phyloP scores from a whole-genome alignment of 2,888 invertebrate species.

The Epinotia demarniana region DNA sequence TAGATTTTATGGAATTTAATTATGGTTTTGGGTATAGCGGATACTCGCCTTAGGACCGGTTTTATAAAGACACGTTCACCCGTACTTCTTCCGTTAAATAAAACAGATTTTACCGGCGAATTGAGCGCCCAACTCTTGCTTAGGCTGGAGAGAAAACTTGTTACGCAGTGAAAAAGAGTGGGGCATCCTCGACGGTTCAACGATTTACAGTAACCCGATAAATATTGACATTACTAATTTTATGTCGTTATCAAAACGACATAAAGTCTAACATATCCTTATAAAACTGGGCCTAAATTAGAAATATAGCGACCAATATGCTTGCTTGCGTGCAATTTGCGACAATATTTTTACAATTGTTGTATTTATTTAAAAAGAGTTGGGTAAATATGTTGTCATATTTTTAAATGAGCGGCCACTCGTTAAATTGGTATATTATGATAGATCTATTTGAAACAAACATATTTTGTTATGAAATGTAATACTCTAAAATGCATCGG shows the following conservation, averaged over 20 bases:
- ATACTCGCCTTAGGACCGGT: neutral
- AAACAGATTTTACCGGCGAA: too few relatives aligned
- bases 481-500: too few relatives aligned
- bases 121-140: neutral
- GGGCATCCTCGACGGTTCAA: neutral
- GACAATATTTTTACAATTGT: conserved; percentile 21
- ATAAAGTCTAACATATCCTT: neutral
- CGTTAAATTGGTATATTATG: too few relatives aligned
- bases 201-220: neutral
- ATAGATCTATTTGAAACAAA: too few relatives aligned
- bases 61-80: neutral
- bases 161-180: too few relatives aligned
- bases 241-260: too few relatives aligned
- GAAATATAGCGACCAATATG: conserved; percentile 5
- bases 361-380: conserved; percentile 20
- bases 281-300: neutral
- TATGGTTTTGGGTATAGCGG: too few relatives aligned
- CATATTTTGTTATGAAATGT: too few relatives aligned
- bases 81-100: neutral
- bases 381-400: too few relatives aligned
- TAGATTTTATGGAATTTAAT: too few relatives aligned
- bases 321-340: conserved; percentile 32
- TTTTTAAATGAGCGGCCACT: too few relatives aligned
- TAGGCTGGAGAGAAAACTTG: neutral
- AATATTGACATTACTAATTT: too few relatives aligned